phyloP scores from a whole-genome alignment of 2,113 vertebrate genomes.

The Coptodon rendalli region DNA sequence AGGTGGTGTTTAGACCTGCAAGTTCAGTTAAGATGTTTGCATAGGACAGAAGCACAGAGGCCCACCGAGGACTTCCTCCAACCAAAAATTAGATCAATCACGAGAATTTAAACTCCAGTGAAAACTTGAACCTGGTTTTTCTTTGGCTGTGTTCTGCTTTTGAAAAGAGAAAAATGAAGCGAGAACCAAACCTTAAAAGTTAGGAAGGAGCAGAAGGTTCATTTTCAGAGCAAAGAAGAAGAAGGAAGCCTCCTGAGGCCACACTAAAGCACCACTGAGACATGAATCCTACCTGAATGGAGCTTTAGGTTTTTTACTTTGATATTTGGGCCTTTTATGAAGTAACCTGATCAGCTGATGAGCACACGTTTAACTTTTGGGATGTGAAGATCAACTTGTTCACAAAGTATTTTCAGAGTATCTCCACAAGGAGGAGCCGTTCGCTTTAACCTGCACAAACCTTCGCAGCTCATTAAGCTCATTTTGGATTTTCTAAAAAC shows the following conservation, averaged over 20 bases:
- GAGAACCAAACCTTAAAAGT: fast-evolving
- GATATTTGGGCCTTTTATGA: neutral
- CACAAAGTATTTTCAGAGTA: neutral
- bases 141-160: neutral
- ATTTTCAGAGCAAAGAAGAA: fast-evolving
- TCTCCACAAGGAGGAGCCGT: neutral
- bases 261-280: neutral
- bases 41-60: neutral
- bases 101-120: neutral
- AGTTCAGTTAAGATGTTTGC: neutral
- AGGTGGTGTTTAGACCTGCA: neutral
- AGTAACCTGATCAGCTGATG: neutral
- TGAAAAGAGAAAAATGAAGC: neutral
- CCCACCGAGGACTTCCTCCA: neutral
- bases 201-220: neutral
- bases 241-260: neutral
- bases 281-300: neutral
- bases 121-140: neutral
- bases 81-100: neutral
- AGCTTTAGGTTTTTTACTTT: fast-evolving
- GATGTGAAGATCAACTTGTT: neutral
- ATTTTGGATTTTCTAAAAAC: neutral
- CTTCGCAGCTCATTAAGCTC: neutral
- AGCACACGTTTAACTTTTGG: fast-evolving
- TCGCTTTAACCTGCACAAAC: neutral